Conservation (phyloP, 2,113 vertebrate genomes). For the Gasterosteus nipponicus region DNA sequence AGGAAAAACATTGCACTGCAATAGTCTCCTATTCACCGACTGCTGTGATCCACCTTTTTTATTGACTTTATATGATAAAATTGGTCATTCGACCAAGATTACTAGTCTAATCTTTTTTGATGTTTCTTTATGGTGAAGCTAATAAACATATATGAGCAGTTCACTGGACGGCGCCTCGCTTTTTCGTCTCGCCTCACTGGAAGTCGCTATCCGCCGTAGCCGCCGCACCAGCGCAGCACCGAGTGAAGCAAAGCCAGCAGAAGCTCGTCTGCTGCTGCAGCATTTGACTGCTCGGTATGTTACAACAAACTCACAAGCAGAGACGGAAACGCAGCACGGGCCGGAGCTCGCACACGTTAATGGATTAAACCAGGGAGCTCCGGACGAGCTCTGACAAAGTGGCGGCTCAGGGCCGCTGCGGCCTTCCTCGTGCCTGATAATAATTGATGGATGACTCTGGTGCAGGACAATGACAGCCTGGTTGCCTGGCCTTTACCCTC, state of each 20-base stretch:
- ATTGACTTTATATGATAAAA: neutral
- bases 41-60: neutral
- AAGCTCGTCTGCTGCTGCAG: neutral
- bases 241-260: neutral
- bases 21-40: neutral
- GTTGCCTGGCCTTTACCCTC: slow-evolving; percentile 95
- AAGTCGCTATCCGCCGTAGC: no score
- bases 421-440: slow-evolving; percentile 88
- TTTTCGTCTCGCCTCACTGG: no score
- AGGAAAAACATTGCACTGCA: neutral
- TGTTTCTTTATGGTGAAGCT: neutral
- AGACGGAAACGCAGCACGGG: slow-evolving; percentile 8
- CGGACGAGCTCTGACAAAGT: slow-evolving; percentile 82
- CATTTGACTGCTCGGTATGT: neutral
- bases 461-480: slow-evolving; percentile 89
- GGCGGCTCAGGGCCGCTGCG: slow-evolving; percentile 82
- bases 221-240: no score
- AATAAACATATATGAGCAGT: neutral
- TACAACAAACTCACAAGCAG: neutral
- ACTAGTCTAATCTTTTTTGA: no score
- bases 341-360: slow-evolving; percentile 61
- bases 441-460: slow-evolving; percentile 94
- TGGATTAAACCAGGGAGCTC: slow-evolving; percentile 66
- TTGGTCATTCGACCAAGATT: no score
- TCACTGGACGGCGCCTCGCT: no score